These are phyloP conservation scores for Acrobasis suavella DNA, from an alignment of 2,888 invertebrate genomes.

Conservation along the genomic window DNA sequence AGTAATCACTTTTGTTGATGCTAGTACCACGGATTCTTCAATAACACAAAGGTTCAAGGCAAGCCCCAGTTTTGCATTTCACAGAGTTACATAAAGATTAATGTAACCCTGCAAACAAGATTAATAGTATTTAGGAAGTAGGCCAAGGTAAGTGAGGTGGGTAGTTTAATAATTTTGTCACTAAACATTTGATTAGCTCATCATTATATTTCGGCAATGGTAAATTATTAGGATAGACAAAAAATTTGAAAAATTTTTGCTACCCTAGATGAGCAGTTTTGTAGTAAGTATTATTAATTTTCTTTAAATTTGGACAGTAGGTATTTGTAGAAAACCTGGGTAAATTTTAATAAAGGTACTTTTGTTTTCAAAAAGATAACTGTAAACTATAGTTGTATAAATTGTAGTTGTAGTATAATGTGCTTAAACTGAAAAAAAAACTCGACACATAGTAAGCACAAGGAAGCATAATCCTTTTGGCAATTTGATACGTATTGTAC, in stretches of 20 bases:
- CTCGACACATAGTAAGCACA: background rate
- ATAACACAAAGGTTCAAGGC: constrained; percentile 1
- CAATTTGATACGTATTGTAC: background rate
- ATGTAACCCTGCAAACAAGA: constrained; percentile 1
- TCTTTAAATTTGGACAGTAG: no score
- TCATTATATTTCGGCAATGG: background rate
- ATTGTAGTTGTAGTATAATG: no score
- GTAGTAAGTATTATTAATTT: no score
- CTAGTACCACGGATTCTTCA: background rate
- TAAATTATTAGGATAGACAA: background rate
- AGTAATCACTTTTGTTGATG: background rate
- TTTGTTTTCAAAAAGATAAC: no score
- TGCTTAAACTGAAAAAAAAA: no score
- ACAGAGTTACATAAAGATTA: constrained; percentile 6
- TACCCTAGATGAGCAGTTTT: no score
- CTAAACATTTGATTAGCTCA: background rate
- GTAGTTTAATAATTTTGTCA: background rate
- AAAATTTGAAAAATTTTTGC: background rate
- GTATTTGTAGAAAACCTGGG: no score
- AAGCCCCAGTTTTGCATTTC: constrained; percentile 8
- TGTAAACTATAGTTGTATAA: no score
- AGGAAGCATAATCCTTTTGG: background rate
- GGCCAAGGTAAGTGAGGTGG: background rate
- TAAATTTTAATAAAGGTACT: no score
- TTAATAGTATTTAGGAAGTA: constrained; percentile 4